Base-by-base conservation (phyloP, 2,888 invertebrate species). In the Anagyrus pseudococci region DNA sequence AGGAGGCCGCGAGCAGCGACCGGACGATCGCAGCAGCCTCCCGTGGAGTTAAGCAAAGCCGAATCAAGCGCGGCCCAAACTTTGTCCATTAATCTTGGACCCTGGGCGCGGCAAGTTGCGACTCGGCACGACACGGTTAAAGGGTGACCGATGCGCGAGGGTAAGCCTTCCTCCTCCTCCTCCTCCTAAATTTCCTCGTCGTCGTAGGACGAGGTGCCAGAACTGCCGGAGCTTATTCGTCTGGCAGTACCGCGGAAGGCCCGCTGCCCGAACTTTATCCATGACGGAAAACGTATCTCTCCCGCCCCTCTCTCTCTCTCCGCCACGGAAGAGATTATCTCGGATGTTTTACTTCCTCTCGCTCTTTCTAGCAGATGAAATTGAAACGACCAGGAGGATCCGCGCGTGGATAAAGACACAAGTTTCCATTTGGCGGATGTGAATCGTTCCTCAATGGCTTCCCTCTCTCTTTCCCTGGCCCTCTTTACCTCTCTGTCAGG, bases 51-150 rank as follows among this genome's bases (percentile, higher is more conserved):
- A 47, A 60, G 64, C 29, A 64, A 60, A 60, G 57, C 46, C 48
- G 54, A 55, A 55, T 63, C 50, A 50, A 55, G 40, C 50, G 46
- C 10, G 55, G 19, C 10, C 13, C 13, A 8, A 66, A 66, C 58
- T 66, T 66, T 59, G 48, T 44, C 62, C 62, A 66, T 66, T 66
- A 66, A 62, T 66, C 65, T 61, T 49, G 60, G 50, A 50, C 37
- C 33, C 33, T 15, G 13, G 17, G n/a, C 23, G 22, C 3, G 25
- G 25, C 3, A 43, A 20, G 44, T 2, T 4, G 33, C 3, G 33
- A 37, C 33, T 37, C 33, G 10, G 33, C 33, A 15, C 33, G 15
- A 29, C 33, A 33, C 48, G 62, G 17, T 61, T 25, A 49, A 54
- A 37, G 33, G 37, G 46, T 60, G 59, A 60, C 53, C 61, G 54